Conservation (phyloP, 2,888 invertebrate genomes). For the Criorhina ranunculi region DNA sequence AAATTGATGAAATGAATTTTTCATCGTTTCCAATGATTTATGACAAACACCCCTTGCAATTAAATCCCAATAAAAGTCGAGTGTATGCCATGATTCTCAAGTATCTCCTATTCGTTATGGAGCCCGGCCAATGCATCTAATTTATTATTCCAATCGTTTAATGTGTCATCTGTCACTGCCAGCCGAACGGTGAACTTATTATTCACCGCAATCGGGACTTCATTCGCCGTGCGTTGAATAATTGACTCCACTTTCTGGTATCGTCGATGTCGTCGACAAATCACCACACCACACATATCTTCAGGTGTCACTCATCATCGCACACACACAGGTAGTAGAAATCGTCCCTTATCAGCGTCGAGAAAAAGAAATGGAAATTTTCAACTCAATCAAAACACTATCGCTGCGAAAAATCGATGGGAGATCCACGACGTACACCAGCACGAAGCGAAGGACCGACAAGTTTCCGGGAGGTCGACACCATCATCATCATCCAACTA, state of each 20-base stretch:
- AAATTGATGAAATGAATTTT: slow-evolving; percentile 43
- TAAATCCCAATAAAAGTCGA: slow-evolving; percentile 73
- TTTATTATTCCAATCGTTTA: slow-evolving; percentile 76
- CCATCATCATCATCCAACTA: slow-evolving; percentile 75
- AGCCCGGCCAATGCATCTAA: slow-evolving; percentile 49
- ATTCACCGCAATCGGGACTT: slow-evolving; percentile 73
- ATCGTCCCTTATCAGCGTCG: slow-evolving; percentile 52
- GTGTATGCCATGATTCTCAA: slow-evolving; percentile 59
- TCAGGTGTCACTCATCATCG: slow-evolving; percentile 72
- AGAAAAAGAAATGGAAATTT: slow-evolving; percentile 57
- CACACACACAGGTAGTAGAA: slow-evolving; percentile 38
- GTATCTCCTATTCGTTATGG: slow-evolving; percentile 24
- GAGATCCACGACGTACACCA: slow-evolving; percentile 45
- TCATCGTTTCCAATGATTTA: slow-evolving; percentile 65
- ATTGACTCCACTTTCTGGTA: slow-evolving; percentile 60
- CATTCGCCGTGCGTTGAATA: slow-evolving; percentile 74
- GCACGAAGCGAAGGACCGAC: slow-evolving; percentile 48
- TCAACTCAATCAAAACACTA: slow-evolving; percentile 73
- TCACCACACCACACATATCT: slow-evolving; percentile 70
- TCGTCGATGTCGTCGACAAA: slow-evolving; percentile 56
- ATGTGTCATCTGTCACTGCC: slow-evolving; percentile 75
- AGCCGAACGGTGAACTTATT: slow-evolving; percentile 74
- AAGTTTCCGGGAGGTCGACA: slow-evolving; percentile 77
- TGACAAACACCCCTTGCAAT: slow-evolving; percentile 63
- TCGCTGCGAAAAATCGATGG: slow-evolving; percentile 73